These are phyloP conservation scores for Aethina tumida DNA, from an alignment of 1,140 invertebrate genomes.

Conservation along the genomic window DNA sequence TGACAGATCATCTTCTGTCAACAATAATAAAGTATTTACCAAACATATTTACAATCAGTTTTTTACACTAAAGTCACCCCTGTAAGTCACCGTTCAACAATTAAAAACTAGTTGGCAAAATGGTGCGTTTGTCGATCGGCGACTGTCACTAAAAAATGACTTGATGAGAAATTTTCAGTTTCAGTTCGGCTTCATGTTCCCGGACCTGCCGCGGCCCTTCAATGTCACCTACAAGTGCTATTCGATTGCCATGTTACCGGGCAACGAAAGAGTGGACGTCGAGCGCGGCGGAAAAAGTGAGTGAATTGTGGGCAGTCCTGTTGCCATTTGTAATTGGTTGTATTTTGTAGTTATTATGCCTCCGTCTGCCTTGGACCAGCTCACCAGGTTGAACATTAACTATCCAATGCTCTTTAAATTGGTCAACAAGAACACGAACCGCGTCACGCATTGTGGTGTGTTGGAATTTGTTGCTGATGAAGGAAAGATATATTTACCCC, in stretches of 20 bases:
- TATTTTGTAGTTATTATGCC: conserved; percentile 88
- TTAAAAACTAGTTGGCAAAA: no score
- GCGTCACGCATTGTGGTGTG: conserved; percentile 94
- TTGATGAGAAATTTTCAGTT: conserved; percentile 39
- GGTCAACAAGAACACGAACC: conserved; percentile 75
- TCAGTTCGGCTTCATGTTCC: conserved; percentile 76
- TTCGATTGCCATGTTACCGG: conserved; percentile 92
- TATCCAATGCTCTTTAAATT: conserved; percentile 99
- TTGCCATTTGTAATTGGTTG: conserved; percentile 14
- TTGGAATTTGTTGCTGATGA: conserved; percentile 99
- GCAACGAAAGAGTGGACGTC: conserved; percentile 89
- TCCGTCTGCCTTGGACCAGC: conserved; percentile 84
- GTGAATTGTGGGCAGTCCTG: conserved; percentile 20
- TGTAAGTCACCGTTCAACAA: no score
- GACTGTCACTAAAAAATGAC: no score
- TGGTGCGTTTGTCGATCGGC: no score
- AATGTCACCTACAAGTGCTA: conserved; percentile 80
- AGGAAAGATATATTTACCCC: conserved; percentile 93
- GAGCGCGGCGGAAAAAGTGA: conserved; percentile 95
- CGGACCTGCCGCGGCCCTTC: conserved; percentile 68
- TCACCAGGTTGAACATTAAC: conserved; percentile 91
- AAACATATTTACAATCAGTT: no score
- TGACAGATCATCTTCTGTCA: no score
- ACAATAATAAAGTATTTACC: no score
- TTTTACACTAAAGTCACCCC: no score